Base-by-base conservation (phyloP, 2,113 vertebrate genomes). In the Hypocryptadius cinnamomeus region DNA sequence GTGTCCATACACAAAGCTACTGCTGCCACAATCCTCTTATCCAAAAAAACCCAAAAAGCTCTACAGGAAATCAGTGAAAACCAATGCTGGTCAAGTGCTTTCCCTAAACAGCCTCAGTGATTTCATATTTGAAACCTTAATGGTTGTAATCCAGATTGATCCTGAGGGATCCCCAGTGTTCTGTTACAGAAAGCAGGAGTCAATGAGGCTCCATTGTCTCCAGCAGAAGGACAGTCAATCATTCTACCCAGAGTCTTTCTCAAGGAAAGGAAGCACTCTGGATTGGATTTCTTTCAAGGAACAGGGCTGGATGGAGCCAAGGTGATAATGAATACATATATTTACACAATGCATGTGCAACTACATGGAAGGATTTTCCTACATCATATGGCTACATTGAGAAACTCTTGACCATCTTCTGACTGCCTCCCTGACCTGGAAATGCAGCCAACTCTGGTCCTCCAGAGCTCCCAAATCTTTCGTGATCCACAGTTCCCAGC, bases 331-430 rank as follows among this genome's bases (percentile, higher is more conserved):
- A 7, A 12, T 16, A 48, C 6, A 22, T 7, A 6, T 31, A 44
- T 31, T 33, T 11, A 22, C 13, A 69, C 13, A 33, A 27, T 21
- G 2, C 3, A 20, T 9, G 20, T 39, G 31, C 8, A 60, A 59
- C 21, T 50, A 27, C 13, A 44, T 0, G 1, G 24, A 1, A 31
- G 12, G 13, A 25, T 45, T 76, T 82, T 39, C 20, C 12, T 54
- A 7, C 9, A 14, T 69, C 17, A 8, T 5, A 18, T 5, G 14
- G 44, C 4, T 80, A 69, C 57, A 27, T 0, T 15, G 61, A 63
- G 42, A 69, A 90, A 71, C 18, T 71, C 44, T 25, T 44, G 10
- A 39, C 3, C 17, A 51, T 4, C 23, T 8, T 35, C 65, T 61
- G 66, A 25, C 16, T 56, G n/a, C 10, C 17, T 25, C 15, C 8